These are phyloP conservation scores for Microctenopoma steveboyesi DNA, from an alignment of 2,797 vertebrate species.

Conservation along the genomic window DNA sequence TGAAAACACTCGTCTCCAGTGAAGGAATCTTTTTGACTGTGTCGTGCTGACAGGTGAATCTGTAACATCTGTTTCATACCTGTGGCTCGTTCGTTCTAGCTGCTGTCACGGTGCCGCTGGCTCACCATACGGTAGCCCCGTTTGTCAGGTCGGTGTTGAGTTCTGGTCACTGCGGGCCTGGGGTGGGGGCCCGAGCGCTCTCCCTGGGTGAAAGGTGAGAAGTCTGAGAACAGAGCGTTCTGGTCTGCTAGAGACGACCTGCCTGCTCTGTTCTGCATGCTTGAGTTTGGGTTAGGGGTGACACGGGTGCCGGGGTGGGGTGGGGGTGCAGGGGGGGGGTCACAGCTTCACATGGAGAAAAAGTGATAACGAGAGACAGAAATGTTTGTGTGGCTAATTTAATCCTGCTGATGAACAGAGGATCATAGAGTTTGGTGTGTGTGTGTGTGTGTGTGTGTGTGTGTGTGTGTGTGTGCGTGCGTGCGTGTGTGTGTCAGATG, in stretches of 20 bases:
- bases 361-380: no score
- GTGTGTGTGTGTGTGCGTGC: neutral
- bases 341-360: no score
- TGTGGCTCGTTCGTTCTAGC: conserved; percentile 56
- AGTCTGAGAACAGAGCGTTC: conserved; percentile 82
- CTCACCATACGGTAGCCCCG: conserved; percentile 36
- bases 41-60: no score
- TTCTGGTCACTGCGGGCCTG: conserved; percentile 70
- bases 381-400: no score
- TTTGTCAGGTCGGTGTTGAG: conserved; percentile 66
- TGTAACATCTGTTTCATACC: no score
- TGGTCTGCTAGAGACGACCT: conserved; percentile 77
- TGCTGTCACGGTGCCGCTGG: conserved; percentile 47
- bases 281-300: conserved; percentile 74
- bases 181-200: conserved; percentile 60
- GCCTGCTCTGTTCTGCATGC: conserved; percentile 80
- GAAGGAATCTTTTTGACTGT: no score
- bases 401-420: no score
- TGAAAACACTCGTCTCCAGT: no score
- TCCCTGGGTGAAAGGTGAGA: conserved; percentile 83
- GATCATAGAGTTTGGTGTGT: no score
- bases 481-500: no score
- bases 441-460: neutral
- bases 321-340: conserved; percentile 5
- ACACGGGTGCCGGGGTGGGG: conserved; percentile 16